Evolutionary conservation across 2,113 vertebrate genomes (phyloP), one percentile per base, ranked within the genome.

Genomic region (Prunella himalayana): DNA sequence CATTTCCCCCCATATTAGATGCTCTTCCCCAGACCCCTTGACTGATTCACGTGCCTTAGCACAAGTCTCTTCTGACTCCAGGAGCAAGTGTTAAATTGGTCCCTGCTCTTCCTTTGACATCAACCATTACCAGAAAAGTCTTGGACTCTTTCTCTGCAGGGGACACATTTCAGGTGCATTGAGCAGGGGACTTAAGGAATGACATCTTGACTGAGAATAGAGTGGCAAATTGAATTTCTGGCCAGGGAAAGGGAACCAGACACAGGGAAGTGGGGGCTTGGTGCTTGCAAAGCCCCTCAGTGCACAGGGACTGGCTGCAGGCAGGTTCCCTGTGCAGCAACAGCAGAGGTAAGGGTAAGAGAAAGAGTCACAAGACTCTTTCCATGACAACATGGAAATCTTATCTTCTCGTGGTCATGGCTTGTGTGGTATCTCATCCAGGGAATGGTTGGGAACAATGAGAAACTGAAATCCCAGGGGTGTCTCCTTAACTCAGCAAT

Each of bases 51-150:
- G 5, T 54, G 35, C 35, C 37, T 66, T 25, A 78, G 37, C 50
- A 45, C 3, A 37, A 41, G 7, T 31, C 35, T 53, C 23, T 81
- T 73, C n/a, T 81, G 37, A 44, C 39, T 63, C 35, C 27, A 35
- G 64, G 39, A 24, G 41, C 19, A 37, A 64, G 20, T 7, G 17
- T 64, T 87, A 63, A 78, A 71, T 39, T 76, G 0, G 0, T 47
- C 51, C 45, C 37, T 63, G 39, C 7, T 75, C n/a, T 41, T 66
- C 56, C 41, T 69, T 30, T 69, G 20, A n/a, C 8, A 72, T 8
- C 0, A 0, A 64, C 22, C 33, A 11, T 16, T 27, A 16, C 2
- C 56, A 57, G 41, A 9, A 86, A 91, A 54, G 19, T 14, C 41
- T 35, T 15, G 51, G 41, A 15, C 15, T 31, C 14, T 1, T 11